Percentiles rank a stretch among this genome's conserved stretches.
These are phyloP conservation scores for Tetranychus truncatus DNA, from an alignment of 2,888 invertebrate species.

Conservation along the genomic window DNA sequence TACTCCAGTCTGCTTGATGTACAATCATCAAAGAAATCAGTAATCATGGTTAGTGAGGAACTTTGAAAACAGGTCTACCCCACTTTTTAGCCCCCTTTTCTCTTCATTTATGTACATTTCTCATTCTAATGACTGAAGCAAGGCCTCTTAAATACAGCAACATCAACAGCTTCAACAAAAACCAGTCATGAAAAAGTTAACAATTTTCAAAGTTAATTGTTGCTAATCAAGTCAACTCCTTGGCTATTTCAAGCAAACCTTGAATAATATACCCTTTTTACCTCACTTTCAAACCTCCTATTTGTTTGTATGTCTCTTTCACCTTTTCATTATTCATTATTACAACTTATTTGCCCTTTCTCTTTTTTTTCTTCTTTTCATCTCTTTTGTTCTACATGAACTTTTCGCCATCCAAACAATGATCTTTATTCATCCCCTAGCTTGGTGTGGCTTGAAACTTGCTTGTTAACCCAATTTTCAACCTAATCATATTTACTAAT, in stretches of 20 bases:
- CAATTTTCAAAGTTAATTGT: background rate
- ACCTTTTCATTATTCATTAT: background rate
- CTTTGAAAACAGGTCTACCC: background rate
- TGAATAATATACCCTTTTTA: background rate
- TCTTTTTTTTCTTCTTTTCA: background rate
- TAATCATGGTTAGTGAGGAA: background rate
- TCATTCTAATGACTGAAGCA: background rate
- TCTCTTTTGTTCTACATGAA: no score
- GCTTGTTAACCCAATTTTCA: background rate
- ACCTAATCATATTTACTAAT: background rate
- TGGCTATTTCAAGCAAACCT: background rate
- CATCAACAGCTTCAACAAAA: background rate
- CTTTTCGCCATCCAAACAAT: no score
- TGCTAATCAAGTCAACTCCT: conserved; percentile 1
- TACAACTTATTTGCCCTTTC: background rate
- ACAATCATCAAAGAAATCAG: background rate
- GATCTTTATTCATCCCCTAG: no score
- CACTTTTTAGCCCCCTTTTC: background rate
- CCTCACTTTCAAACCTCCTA: background rate
- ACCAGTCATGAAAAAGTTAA: background rate
- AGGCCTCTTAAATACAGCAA: background rate
- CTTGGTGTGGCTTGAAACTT: background rate
- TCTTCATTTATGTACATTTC: background rate
- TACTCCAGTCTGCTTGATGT: background rate
- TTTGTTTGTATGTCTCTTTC: background rate